Evolutionary conservation across 2,888 invertebrate genomes (phyloP).

Genomic region (Pseudoips prasinana): DNA sequence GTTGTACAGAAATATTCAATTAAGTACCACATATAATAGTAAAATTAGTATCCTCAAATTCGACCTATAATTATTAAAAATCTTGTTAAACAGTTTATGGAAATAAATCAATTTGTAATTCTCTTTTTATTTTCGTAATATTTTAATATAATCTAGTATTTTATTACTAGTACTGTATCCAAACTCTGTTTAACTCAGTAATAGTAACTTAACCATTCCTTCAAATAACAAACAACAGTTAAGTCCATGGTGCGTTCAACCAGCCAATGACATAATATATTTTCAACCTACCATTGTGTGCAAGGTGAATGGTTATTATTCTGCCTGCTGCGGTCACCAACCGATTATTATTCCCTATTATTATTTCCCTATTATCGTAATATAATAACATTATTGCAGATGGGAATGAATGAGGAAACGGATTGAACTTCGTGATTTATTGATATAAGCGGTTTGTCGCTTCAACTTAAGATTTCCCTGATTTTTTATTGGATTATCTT

Average conservation of each 20-base stretch:
- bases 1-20: too few species aligned
- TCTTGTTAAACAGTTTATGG: too few species aligned
- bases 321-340: slow-evolving; percentile 55
- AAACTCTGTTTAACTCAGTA: too few species aligned
- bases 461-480: slow-evolving; percentile 14
- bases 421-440: slow-evolving; percentile 50
- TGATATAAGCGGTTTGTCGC: slow-evolving; percentile 45
- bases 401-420: slow-evolving; percentile 63
- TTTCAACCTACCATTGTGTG: slow-evolving; percentile 53
- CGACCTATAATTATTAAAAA: too few species aligned
- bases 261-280: slow-evolving; percentile 58
- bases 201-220: too few species aligned
- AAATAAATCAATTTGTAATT: too few species aligned
- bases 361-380: slow-evolving; percentile 42
- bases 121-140: too few species aligned
- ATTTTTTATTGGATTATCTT: slow-evolving; percentile 1
- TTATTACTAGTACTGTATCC: too few species aligned
- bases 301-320: slow-evolving; percentile 56
- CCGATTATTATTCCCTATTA: slow-evolving; percentile 46
- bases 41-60: too few species aligned
- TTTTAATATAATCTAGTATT: too few species aligned
- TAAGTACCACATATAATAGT: too few species aligned
- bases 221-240: slow-evolving; percentile 26
- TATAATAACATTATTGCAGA: slow-evolving; percentile 55
- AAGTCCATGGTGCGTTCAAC: slow-evolving; percentile 22